Evolutionary conservation across 2,797 vertebrate species (phyloP).

Genomic region (Parotocinclus haroldoi): DNA sequence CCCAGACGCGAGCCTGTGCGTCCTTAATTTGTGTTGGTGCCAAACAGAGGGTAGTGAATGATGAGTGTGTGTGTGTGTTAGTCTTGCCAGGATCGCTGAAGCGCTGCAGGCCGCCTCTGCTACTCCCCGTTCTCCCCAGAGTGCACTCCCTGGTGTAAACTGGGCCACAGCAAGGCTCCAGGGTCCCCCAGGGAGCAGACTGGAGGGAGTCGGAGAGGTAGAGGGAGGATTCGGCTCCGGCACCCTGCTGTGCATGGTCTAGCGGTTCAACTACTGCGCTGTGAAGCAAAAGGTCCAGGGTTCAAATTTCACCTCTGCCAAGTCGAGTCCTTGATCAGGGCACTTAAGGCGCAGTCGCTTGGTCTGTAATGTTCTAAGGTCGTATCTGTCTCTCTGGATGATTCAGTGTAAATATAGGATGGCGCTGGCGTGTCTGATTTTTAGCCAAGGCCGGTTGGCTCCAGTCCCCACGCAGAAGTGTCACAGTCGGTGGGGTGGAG

Average conservation of each 20-base stretch:
- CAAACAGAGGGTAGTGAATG: slow-evolving; percentile 5
- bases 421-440: slow-evolving; percentile 15
- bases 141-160: neutral
- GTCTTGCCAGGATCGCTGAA: slow-evolving; percentile 11
- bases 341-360: no score
- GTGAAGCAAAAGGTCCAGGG: no score
- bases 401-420: neutral
- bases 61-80: slow-evolving; percentile 4
- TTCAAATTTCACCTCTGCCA: no score
- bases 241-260: slow-evolving; percentile 27
- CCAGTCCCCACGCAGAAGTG: slow-evolving; percentile 2
- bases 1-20: neutral
- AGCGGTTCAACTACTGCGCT: no score
- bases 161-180: slow-evolving; percentile 1
- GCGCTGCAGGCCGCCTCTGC: slow-evolving; percentile 11
- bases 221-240: slow-evolving; percentile 24
- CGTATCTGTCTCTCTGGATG: no score
- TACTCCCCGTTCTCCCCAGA: slow-evolving; percentile 20
- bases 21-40: neutral
- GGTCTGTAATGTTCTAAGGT: no score
- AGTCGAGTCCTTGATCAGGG: no score
- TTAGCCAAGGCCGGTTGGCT: neutral
- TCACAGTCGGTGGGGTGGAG: neutral
- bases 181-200: neutral
- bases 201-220: neutral